phyloP scores from a whole-genome alignment of 2,888 invertebrate species.

The Agrotis puta region DNA sequence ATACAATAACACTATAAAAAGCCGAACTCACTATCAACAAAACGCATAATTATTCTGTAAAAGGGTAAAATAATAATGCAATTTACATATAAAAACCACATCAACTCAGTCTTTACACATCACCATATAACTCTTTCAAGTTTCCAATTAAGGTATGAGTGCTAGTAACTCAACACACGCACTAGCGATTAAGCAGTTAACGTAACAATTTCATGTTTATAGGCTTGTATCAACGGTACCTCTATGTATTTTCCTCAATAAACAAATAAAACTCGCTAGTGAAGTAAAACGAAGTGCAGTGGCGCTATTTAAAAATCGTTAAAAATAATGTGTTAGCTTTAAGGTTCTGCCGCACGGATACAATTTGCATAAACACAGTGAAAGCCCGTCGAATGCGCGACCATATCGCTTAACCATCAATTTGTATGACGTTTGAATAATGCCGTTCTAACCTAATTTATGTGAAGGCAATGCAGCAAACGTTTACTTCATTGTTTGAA shows the following conservation, averaged over 20 bases:
- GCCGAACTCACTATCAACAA: background rate
- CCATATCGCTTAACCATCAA: constrained; percentile 18
- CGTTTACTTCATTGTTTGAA: background rate
- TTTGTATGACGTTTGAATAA: constrained; percentile 19
- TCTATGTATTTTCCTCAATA: constrained; percentile 45
- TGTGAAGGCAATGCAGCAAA: constrained; percentile 8
- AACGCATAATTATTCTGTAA: background rate
- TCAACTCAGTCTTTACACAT: constrained; percentile 13
- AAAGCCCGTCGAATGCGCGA: constrained; percentile 9
- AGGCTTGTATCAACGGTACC: constrained; percentile 33
- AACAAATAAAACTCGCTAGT: constrained; percentile 46
- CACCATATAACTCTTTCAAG: constrained; percentile 21
- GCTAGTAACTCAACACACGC: constrained; percentile 23
- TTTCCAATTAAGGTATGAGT: constrained; percentile 29
- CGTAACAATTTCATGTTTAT: constrained; percentile 50
- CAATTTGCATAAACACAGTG: constrained; percentile 47
- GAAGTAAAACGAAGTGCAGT: constrained; percentile 36
- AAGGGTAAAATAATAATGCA: constrained; percentile 17
- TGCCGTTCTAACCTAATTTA: constrained; percentile 3
- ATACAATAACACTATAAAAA: background rate
- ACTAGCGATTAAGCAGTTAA: constrained; percentile 50
- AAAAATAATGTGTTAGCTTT: constrained; percentile 38
- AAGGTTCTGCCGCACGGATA: constrained; percentile 28
- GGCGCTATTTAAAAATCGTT: constrained; percentile 37
- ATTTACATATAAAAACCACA: constrained; percentile 1